Evolutionary conservation across 2,888 invertebrate genomes (phyloP).

Genomic region (Epinotia ramella): DNA sequence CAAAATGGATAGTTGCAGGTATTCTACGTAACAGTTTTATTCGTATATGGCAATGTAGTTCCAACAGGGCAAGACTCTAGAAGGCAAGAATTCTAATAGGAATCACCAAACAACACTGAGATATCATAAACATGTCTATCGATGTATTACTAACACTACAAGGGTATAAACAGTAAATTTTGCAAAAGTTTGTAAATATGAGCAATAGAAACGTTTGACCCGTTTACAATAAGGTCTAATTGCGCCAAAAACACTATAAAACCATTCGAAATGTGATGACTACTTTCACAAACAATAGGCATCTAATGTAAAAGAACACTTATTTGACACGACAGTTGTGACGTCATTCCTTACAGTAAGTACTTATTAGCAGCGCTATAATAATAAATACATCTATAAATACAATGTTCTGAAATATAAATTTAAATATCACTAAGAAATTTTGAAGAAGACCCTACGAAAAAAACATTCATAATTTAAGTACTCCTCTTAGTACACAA

Average conservation of each 20-base stretch:
- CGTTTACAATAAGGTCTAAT: constrained; percentile 44
- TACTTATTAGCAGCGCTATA: constrained; percentile 16
- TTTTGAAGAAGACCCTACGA: constrained; percentile 2
- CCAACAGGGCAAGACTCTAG: constrained; percentile 60
- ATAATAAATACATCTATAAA: constrained; percentile 29
- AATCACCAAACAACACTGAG: constrained; percentile 40
- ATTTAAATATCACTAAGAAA: constrained; percentile 19
- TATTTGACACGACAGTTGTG: constrained; percentile 54
- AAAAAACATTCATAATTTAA: constrained; percentile 17
- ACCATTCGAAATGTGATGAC: constrained; percentile 49
- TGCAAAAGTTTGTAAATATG: constrained; percentile 34
- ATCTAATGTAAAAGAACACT: constrained; percentile 55
- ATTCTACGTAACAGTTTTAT: constrained; percentile 19
- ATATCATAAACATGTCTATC: constrained; percentile 28
- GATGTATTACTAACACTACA: constrained; percentile 42
- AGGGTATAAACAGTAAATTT: constrained; percentile 36
- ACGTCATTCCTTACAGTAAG: constrained; percentile 29
- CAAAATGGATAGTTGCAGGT: constrained; percentile 11
- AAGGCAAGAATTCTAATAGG: constrained; percentile 54
- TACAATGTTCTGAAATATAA: constrained; percentile 33
- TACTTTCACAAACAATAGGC: constrained; percentile 30
- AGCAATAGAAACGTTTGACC: constrained; percentile 34
- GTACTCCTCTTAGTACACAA: constrained; percentile 35
- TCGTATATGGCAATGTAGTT: constrained; percentile 54
- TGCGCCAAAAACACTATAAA: constrained; percentile 54